Base-by-base conservation (phyloP, 2,113 vertebrate species). In the Antigone vipio region DNA sequence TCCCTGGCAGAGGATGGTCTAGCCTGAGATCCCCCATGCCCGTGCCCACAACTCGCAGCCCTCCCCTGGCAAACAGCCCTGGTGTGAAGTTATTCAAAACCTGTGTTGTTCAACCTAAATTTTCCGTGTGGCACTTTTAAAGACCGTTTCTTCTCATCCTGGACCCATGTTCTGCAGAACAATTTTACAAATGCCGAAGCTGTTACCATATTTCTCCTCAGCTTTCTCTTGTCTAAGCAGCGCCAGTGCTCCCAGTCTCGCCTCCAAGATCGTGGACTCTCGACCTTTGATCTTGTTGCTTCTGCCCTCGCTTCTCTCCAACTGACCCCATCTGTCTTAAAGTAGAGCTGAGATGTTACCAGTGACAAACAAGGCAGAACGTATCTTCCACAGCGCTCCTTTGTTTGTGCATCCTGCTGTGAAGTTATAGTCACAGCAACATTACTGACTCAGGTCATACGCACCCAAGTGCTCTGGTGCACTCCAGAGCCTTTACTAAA, bases 41-140 rank as follows among this genome's bases (percentile, higher is more conserved):
- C 0, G 1, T 71, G 18, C 30, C 34, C n/a, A 52, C 2, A 2
- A 40, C 15, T 62, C 1, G 0, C 79, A 91, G 26, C 9, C 68
- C 9, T 67, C 49, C 50, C 63, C 32, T n/a, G 29, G 42, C 50
- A 63, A 21, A 62, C 35, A 66, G 63, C 16, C 32, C 22, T 38
- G 44, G 11, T 50, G 42, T 53, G 40, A 77, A 32, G 19, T 45
- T 58, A 32, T 74, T 73, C 7, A 5, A 86, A 84, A 63, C 35
- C 40, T 34, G 17, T 23, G 34, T 50, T 79, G 18, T 59, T 95
- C 59, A 71, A 88, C 47, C 42, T 52, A 53, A 71, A 12, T 44
- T 27, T 13, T 59, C 64, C 23, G 29, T 34, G 12, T 38, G 29
- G 29, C 8, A 10, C 22, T 52, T 91, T 66, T 59, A 4, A 76